Percentiles rank a stretch among this genome's conserved stretches.
Conservation (phyloP, 2,888 invertebrate genomes). For the Noctua fimbriata region DNA sequence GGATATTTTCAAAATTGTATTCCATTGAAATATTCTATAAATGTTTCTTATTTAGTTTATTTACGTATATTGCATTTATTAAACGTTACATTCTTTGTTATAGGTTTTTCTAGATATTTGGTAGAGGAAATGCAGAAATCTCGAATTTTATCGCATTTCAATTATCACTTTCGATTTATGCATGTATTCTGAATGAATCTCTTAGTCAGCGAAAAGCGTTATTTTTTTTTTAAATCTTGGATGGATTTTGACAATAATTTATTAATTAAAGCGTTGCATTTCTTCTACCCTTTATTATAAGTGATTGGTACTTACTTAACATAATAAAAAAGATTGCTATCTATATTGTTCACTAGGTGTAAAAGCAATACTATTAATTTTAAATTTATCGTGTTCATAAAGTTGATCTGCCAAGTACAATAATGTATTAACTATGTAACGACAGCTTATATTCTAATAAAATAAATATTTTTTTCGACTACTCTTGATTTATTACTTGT, state of each 20-base stretch:
- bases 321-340: slow-evolving; percentile 16
- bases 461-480: slow-evolving; percentile 65
- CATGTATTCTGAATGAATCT: not conserved
- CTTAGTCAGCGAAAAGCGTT: not conserved
- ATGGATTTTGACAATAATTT: not conserved
- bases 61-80: slow-evolving; percentile 58
- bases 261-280: slow-evolving; percentile 11
- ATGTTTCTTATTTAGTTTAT: slow-evolving; percentile 28
- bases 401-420: slow-evolving; percentile 63
- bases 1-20: slow-evolving; percentile 47
- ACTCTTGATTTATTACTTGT: not conserved
- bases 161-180: slow-evolving; percentile 14
- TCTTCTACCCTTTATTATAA: slow-evolving; percentile 29
- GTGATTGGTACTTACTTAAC: slow-evolving; percentile 61
- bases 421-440: slow-evolving; percentile 54
- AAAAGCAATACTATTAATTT: slow-evolving; percentile 46
- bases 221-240: not conserved
- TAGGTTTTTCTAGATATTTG: slow-evolving; percentile 33
- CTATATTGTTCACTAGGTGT: slow-evolving; percentile 35
- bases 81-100: slow-evolving; percentile 29
- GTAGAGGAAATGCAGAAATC: slow-evolving; percentile 9
- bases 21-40: slow-evolving; percentile 36
- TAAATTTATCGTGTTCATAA: slow-evolving; percentile 51
- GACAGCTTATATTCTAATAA: slow-evolving; percentile 66
- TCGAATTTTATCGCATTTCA: not conserved